These are phyloP conservation scores for Agriopis marginaria DNA, from an alignment of 2,888 invertebrate genomes.

Conservation along the genomic window DNA sequence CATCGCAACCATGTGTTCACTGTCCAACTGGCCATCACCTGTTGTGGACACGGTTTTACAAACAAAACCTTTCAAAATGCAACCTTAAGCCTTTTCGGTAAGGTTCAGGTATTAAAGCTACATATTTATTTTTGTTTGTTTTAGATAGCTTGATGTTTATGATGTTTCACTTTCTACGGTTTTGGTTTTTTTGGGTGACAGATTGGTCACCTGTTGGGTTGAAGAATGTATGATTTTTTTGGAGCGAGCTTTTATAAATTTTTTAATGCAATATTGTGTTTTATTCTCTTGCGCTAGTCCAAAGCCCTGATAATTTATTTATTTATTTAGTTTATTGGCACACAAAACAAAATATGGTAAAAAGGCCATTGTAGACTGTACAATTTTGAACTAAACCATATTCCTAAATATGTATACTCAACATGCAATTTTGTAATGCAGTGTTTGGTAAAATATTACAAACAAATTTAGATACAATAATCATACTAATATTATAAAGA, in stretches of 20 bases:
- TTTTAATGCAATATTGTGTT: too few relatives aligned
- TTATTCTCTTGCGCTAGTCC: too few relatives aligned
- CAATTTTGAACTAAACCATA: too few relatives aligned
- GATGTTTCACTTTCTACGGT: slow-evolving; percentile 44
- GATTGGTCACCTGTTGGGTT: slow-evolving; percentile 44
- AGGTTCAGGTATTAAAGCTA: neutral
- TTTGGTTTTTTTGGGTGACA: slow-evolving; percentile 42
- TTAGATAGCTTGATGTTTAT: slow-evolving; percentile 50
- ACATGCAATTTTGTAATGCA: too few relatives aligned
- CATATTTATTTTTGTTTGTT: slow-evolving; percentile 26
- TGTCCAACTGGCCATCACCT: slow-evolving; percentile 64
- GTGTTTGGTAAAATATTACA: too few relatives aligned
- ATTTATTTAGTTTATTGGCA: too few relatives aligned
- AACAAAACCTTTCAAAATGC: neutral
- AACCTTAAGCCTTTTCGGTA: neutral
- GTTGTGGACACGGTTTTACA: slow-evolving; percentile 47
- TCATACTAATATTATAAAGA: too few relatives aligned
- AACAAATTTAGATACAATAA: too few relatives aligned
- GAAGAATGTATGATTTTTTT: slow-evolving; percentile 20
- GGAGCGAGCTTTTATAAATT: neutral
- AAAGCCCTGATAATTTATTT: too few relatives aligned
- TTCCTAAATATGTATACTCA: too few relatives aligned
- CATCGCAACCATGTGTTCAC: slow-evolving; percentile 51
- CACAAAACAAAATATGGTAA: too few relatives aligned
- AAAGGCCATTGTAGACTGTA: too few relatives aligned